These are phyloP conservation scores for Drosophila ficusphila DNA, from an alignment of 1,140 invertebrate genomes.

Conservation along the genomic window DNA sequence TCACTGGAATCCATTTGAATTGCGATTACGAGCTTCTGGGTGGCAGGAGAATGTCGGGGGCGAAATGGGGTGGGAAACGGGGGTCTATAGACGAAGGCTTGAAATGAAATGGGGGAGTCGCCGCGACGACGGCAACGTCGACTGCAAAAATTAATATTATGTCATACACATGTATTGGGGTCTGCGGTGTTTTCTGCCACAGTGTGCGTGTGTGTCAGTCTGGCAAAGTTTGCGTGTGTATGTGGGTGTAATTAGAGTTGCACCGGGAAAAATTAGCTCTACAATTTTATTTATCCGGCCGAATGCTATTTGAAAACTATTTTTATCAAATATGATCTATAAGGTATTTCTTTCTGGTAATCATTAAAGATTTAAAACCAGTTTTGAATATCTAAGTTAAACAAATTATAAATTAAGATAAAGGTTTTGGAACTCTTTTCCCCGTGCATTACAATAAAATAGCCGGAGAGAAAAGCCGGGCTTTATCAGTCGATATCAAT, in stretches of 20 bases:
- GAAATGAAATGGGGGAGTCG: constrained; percentile 50
- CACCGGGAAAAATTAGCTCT: constrained; percentile 10
- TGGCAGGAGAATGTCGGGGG: background rate
- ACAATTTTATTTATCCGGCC: too few relatives aligned
- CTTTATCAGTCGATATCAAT: constrained; percentile 41
- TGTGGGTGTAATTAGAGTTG: constrained; percentile 41
- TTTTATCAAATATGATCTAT: too few relatives aligned
- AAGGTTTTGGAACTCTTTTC: background rate
- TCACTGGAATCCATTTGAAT: constrained; percentile 30
- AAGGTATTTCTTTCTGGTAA: too few relatives aligned
- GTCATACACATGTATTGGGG: constrained; percentile 67
- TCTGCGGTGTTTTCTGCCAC: constrained; percentile 30
- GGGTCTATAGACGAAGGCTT: constrained; percentile 8
- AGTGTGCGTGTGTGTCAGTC: constrained; percentile 2
- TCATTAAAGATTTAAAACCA: too few relatives aligned
- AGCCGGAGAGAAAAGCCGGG: constrained; percentile 9
- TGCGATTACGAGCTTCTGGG: constrained; percentile 15
- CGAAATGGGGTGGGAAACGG: background rate
- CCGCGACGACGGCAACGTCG: constrained; percentile 37
- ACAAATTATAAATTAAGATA: too few relatives aligned
- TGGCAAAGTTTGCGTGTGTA: constrained; percentile 7
- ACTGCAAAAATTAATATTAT: constrained; percentile 66
- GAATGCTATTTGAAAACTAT: too few relatives aligned
- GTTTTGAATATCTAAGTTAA: too few relatives aligned
- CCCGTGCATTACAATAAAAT: background rate